Evolutionary conservation across 2,797 vertebrate species (phyloP), one percentile per base, ranked within the genome.

Genomic region (Hapalemur alaotrensis): DNA sequence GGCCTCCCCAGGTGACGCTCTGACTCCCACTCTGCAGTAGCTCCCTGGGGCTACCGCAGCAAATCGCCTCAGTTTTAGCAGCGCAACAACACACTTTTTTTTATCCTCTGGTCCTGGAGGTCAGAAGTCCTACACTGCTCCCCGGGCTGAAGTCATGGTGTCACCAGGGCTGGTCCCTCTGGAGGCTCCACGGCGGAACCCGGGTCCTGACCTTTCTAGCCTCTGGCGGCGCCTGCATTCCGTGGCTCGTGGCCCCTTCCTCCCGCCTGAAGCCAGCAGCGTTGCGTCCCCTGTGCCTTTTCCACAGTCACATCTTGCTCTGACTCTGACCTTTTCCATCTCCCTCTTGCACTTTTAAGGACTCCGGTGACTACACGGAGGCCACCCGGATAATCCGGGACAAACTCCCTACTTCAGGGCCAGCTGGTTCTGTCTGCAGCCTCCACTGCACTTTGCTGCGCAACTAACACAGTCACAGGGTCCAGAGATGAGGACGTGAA

Each of bases 31-130:
- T 67, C 75, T 0, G 2, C 5, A 0, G 3, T 43, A 13, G 5
- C 38, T 48, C 32, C 48, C 59, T 11, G 2, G 9, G 32, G 69
- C 41, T 30, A 6, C 67, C 30, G 22, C 11, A n/a, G 38, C 7
- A 41, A 14, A 15, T 41, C 3, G 1, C 14, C 2, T 15, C 30
- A 14, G 8, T 18, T 3, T 59, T 9, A 73, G 35, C 32, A 61
- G 30, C 3, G 30, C 0, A 12, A 13, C 0, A 4, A 2, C 4
- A 1, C 35, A 4, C 0, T 10, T 32, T 2, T 2, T 1, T 6
- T 22, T 0, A 3, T 4, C 20, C 30, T 41, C 11, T 43, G 0
- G 15, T 63, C 61, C 35, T 2, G 23, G 69, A 76, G 22, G 25
- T 32, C 32, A 2, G 32, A 25, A 46, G 18, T 5, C 6, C 1